Base-by-base conservation (phyloP, 2,888 invertebrate genomes). In the Cerastis rubricosa region DNA sequence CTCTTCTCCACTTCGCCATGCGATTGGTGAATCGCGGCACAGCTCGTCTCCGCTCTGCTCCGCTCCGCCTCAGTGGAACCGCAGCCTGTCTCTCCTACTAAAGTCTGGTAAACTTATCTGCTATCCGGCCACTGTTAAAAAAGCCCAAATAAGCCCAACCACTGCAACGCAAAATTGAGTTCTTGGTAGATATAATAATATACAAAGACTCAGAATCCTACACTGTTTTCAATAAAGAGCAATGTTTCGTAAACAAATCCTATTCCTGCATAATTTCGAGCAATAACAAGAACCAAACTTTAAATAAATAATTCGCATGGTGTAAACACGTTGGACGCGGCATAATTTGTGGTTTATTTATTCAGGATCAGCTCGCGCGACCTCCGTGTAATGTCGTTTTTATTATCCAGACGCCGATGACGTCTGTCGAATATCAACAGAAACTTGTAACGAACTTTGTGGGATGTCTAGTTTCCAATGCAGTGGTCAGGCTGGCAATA, bases 271-370 rank as follows among this genome's bases (percentile, higher is more conserved):
- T 65, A 79, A 54, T 76, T 83, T 73, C 59, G 40, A 22, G 51
- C 71, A 74, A 67, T 80, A 77, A 76, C 68, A 74, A 75, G 67
- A 85, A 78, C 43, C 66, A 74, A 84, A 71, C 65, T 22, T 77
- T 84, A 81, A 85, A 86, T 85, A 89, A 89, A 89, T 86, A 88
- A 88, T 90, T 89, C 87, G 88, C 87, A 85, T 85, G 81, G 81
- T 85, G 88, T 89, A 89, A 91, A 91, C 89, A 89, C 86, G 85
- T 86, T 81, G 81, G 83, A 84, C 80, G 78, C 84, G 79, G 86
- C 86, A 89, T 89, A 90, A 89, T 88, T 89, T 90, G 89, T 74
- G 83, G 87, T 90, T 86, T 91, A 91, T 91, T 91, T 92, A 91
- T 92, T 90, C 91, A 91, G 88, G 90, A 85, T 89, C 86, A 82